A percentile compares a stretch with the other conserved stretches of the same genome.
Conservation (phyloP, 2,888 invertebrate genomes). For the Protophormia terraenovae region DNA sequence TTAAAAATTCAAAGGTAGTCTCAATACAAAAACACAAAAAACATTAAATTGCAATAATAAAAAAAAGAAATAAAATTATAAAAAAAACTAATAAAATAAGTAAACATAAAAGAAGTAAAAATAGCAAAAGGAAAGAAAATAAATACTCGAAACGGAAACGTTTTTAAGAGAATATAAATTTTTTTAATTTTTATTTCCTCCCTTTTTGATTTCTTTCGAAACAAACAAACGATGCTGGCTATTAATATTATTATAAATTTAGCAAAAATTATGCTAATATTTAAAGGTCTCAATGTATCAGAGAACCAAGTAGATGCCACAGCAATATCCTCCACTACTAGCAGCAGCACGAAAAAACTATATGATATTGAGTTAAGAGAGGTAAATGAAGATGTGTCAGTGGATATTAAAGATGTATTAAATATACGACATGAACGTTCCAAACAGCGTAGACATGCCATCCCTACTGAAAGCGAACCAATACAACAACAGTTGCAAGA, state of each 20-base stretch:
- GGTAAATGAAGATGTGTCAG: background rate
- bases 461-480: background rate
- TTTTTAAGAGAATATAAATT: background rate
- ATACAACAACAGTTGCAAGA: too few species aligned
- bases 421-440: constrained; percentile 60
- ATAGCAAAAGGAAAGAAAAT: background rate
- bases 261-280: constrained; percentile 61
- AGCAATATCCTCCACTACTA: background rate
- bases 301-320: background rate
- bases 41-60: background rate
- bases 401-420: background rate
- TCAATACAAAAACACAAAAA: background rate
- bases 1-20: constrained; percentile 60
- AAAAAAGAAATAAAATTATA: background rate
- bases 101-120: background rate
- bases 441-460: constrained; percentile 39
- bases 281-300: constrained; percentile 20
- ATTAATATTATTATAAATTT: constrained; percentile 33
- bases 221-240: constrained; percentile 41
- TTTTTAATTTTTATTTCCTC: background rate
- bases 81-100: background rate
- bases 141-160: background rate
- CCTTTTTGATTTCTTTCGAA: background rate
- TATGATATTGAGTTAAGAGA: background rate
- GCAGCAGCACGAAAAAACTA: background rate